These are phyloP conservation scores for Copsychus sechellarum DNA, from an alignment of 2,113 vertebrate species.

Conservation along the genomic window DNA sequence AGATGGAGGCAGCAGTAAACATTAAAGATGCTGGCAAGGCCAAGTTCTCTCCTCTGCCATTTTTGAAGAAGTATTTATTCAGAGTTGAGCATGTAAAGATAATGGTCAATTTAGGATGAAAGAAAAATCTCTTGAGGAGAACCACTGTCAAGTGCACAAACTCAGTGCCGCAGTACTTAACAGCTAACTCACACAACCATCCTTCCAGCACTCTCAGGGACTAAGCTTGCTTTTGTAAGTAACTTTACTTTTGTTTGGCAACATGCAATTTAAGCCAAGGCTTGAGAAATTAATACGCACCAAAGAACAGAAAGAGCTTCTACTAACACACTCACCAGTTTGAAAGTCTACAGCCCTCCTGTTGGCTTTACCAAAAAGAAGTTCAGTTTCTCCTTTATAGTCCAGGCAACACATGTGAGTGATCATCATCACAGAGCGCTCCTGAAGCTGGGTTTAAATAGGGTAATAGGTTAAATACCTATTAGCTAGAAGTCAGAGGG, in stretches of 20 bases:
- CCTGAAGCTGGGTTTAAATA: neutral
- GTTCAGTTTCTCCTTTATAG: neutral
- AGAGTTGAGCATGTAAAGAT: neutral
- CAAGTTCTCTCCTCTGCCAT: neutral
- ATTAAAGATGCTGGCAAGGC: neutral
- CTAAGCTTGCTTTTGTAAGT: neutral
- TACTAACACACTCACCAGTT: neutral
- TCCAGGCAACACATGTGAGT: neutral
- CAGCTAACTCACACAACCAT: neutral
- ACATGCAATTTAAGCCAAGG: neutral
- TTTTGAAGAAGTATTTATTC: neutral
- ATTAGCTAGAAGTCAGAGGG: conserved; percentile 49
- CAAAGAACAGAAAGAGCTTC: neutral
- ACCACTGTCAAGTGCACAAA: neutral
- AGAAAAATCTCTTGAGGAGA: neutral
- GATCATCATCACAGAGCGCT: neutral
- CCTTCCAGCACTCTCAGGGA: neutral
- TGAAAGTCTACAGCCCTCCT: neutral
- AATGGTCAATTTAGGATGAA: neutral
- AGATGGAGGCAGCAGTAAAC: conserved; percentile 13
- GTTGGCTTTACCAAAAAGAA: neutral
- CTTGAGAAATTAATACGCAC: neutral
- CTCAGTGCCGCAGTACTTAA: neutral
- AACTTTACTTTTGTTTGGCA: neutral
- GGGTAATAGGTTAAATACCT: conserved; percentile 33